Evolutionary conservation across 2,113 vertebrate genomes (phyloP).

Genomic region (Chaenocephalus aceratus): DNA sequence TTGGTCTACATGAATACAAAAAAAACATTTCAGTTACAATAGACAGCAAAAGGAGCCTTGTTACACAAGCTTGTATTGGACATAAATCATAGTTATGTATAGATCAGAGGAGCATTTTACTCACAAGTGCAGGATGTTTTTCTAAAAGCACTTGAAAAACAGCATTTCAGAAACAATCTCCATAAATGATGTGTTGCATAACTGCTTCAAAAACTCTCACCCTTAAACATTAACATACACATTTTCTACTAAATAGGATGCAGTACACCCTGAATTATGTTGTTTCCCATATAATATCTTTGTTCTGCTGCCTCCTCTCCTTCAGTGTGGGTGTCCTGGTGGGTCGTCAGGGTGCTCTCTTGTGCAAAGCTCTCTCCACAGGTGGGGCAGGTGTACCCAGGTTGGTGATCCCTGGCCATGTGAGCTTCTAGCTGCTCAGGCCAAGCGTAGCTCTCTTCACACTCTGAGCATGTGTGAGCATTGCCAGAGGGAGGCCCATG

Average conservation of each 20-base stretch:
- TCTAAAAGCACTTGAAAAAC: slow-evolving; percentile 12
- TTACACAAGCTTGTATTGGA: not conserved
- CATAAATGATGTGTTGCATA: slow-evolving; percentile 16
- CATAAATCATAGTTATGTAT: slow-evolving; percentile 27
- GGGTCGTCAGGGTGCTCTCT: slow-evolving; percentile 82
- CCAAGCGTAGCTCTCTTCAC: slow-evolving; percentile 70
- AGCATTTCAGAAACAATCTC: slow-evolving; percentile 14
- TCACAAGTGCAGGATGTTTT: slow-evolving; percentile 16
- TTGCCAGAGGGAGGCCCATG: slow-evolving; percentile 57
- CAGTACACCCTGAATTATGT: not conserved
- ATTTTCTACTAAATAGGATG: slow-evolving; percentile 10
- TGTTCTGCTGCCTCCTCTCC: slow-evolving; percentile 57
- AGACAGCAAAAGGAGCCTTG: slow-evolving; percentile 11
- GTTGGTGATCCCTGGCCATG: slow-evolving; percentile 76
- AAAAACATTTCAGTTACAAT: slow-evolving; percentile 40
- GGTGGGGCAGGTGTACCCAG: slow-evolving; percentile 81
- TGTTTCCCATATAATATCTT: slow-evolving; percentile 58
- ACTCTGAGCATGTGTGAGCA: slow-evolving; percentile 67
- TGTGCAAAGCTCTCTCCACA: slow-evolving; percentile 85
- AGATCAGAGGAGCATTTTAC: slow-evolving; percentile 7
- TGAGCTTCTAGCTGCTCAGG: slow-evolving; percentile 71
- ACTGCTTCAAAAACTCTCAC: slow-evolving; percentile 24
- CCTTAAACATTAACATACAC: slow-evolving; percentile 20
- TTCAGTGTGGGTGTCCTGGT: slow-evolving; percentile 80
- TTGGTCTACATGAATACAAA: slow-evolving; percentile 20